Conservation (phyloP, 2,113 vertebrate species). For the Oreochromis aureus region DNA sequence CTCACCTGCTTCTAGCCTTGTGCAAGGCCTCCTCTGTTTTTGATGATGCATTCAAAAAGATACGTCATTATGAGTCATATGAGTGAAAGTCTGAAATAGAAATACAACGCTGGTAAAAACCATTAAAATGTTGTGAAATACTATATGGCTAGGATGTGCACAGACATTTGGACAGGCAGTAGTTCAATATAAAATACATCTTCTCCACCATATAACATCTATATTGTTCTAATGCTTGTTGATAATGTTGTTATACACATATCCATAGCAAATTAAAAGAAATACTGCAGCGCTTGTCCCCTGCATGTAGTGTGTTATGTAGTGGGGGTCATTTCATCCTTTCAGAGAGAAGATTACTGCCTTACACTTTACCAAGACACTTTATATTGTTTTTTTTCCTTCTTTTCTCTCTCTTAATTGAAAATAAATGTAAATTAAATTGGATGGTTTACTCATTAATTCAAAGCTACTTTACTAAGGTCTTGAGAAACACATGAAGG, state of each 20-base stretch:
- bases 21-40: background rate
- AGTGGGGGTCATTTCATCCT: background rate
- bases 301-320: background rate
- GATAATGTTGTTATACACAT: background rate
- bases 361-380: background rate
- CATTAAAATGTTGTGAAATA: background rate
- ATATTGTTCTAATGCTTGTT: background rate
- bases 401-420: background rate
- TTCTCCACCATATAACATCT: background rate
- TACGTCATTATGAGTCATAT: background rate
- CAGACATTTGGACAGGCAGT: background rate
- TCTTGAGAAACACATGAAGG: background rate
- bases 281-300: background rate
- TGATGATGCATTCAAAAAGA: constrained; percentile 26
- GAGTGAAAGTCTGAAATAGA: background rate
- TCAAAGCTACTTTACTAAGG: background rate
- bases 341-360: background rate
- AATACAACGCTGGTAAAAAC: background rate
- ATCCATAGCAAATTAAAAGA: background rate
- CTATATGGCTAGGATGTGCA: background rate
- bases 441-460: background rate
- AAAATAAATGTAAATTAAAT: background rate
- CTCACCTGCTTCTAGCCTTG: constrained; percentile 38
- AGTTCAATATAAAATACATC: background rate
- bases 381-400: background rate